Evolutionary conservation across 1,140 invertebrate genomes (phyloP).

Genomic region (Drosophila tsacasi): DNA sequence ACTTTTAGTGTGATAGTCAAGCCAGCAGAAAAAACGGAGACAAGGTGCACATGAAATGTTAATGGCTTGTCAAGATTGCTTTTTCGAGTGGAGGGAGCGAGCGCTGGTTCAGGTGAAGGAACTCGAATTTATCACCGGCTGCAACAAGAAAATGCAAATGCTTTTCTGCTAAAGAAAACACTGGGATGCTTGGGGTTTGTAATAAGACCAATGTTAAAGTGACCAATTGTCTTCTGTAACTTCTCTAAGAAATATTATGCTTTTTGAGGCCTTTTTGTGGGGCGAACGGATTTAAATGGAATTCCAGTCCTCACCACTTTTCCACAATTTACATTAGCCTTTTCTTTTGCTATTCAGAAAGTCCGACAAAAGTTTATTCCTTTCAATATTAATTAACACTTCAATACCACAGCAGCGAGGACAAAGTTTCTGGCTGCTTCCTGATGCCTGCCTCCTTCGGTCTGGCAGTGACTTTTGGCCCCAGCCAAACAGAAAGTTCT

Average conservation of each 20-base stretch:
- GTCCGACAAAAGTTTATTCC: slow-evolving; percentile 80
- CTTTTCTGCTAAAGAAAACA: not conserved
- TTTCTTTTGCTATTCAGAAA: slow-evolving; percentile 51
- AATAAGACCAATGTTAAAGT: slow-evolving; percentile 5
- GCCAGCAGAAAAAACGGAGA: slow-evolving; percentile 59
- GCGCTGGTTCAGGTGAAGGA: slow-evolving; percentile 4
- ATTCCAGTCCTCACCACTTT: slow-evolving; percentile 7
- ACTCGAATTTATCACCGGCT: slow-evolving; percentile 61
- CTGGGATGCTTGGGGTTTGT: not conserved
- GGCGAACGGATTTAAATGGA: slow-evolving; percentile 5
- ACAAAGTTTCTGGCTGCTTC: slow-evolving; percentile 68
- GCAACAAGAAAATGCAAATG: slow-evolving; percentile 53
- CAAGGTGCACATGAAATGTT: slow-evolving; percentile 83
- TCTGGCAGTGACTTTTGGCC: slow-evolving; percentile 69
- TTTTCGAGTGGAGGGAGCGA: slow-evolving; percentile 24
- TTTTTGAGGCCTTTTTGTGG: not conserved
- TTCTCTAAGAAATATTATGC: not conserved
- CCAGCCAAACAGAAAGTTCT: slow-evolving; percentile 64
- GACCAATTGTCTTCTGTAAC: not conserved
- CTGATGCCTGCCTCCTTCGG: slow-evolving; percentile 27
- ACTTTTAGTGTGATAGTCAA: slow-evolving; percentile 82
- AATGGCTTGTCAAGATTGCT: slow-evolving; percentile 82
- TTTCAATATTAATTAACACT: slow-evolving; percentile 85
- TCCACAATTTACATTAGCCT: slow-evolving; percentile 22
- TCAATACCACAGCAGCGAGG: slow-evolving; percentile 74